Evolutionary conservation across 2,797 vertebrate species (phyloP).

Genomic region (Dendrocincla tyrannina): DNA sequence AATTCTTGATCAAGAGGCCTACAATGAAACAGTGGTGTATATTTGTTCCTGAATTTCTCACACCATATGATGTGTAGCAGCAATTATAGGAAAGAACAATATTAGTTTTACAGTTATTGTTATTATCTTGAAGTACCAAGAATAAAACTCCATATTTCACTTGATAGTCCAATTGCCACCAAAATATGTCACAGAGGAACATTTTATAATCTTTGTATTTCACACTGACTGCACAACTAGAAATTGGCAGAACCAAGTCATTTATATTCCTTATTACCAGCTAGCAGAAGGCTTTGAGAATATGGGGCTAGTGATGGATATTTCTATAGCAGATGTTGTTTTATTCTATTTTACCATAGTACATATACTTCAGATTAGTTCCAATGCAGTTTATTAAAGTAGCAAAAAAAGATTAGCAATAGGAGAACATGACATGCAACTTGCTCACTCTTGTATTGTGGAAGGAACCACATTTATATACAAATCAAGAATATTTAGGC

Average conservation of each 20-base stretch:
- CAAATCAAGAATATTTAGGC: not conserved
- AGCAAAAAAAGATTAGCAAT: constrained; percentile 39
- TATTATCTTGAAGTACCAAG: constrained; percentile 75
- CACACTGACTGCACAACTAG: constrained; percentile 67
- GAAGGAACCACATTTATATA: not conserved
- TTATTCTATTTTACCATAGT: constrained; percentile 53
- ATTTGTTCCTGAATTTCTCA: constrained; percentile 61
- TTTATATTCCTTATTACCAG: constrained; percentile 78
- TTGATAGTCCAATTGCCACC: constrained; percentile 62
- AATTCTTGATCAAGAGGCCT: constrained; percentile 47
- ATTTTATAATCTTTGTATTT: constrained; percentile 76
- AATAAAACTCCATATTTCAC: constrained; percentile 76
- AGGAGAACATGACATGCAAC: constrained; percentile 3
- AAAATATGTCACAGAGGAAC: constrained; percentile 72
- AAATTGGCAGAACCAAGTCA: constrained; percentile 72
- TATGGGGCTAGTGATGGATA: constrained; percentile 70
- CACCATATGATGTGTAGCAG: constrained; percentile 71
- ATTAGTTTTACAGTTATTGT: constrained; percentile 79
- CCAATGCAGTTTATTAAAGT: constrained; percentile 67
- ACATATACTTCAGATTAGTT: constrained; percentile 56
- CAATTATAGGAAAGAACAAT: constrained; percentile 79
- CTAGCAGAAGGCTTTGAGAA: constrained; percentile 69
- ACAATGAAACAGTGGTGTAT: constrained; percentile 20
- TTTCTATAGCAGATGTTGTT: constrained; percentile 71
- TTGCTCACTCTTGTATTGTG: constrained; percentile 24